A percentile compares a stretch with the other conserved stretches of the same genome.
Evolutionary conservation across 1,140 invertebrate genomes (phyloP).

Genomic region (Hormaphis cornu): DNA sequence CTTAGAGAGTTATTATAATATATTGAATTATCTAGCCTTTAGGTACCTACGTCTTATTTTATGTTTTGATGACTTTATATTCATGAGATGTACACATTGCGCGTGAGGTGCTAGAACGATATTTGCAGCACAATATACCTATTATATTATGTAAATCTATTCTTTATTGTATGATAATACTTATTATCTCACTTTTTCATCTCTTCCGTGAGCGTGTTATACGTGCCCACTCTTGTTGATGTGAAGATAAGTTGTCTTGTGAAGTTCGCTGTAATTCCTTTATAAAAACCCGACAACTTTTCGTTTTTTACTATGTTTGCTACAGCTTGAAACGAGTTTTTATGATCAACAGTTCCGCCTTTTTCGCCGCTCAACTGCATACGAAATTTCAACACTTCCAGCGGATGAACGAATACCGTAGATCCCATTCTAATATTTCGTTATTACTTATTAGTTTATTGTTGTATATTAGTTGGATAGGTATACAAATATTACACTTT

Average conservation of each 20-base stretch:
- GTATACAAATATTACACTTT: too few relatives aligned
- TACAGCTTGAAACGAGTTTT: constrained; percentile 62
- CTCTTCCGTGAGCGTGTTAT: constrained; percentile 41
- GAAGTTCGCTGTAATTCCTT: constrained; percentile 75
- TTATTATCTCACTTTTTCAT: constrained; percentile 4
- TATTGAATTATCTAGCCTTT: too few relatives aligned
- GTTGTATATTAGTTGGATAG: too few relatives aligned
- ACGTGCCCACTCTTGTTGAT: constrained; percentile 89
- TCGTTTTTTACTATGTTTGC: constrained; percentile 72
- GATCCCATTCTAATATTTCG: constrained; percentile 73
- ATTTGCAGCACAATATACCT: too few relatives aligned
- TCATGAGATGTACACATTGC: too few relatives aligned
- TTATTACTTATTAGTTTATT: too few relatives aligned
- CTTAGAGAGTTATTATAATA: too few relatives aligned
- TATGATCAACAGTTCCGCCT: constrained; percentile 62
- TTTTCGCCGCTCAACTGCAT: constrained; percentile 86
- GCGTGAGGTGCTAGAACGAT: too few relatives aligned
- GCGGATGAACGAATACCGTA: constrained; percentile 90
- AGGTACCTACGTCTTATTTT: too few relatives aligned
- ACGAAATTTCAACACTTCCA: constrained; percentile 95
- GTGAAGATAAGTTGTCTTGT: constrained; percentile 96
- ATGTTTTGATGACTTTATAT: too few relatives aligned
- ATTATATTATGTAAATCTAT: background rate
- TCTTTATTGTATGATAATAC: background rate
- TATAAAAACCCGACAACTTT: constrained; percentile 78